Percentiles rank a stretch among this genome's conserved stretches.
Evolutionary conservation across 2,888 invertebrate species (phyloP).

Genomic region (Gymnosoma rotundatum): DNA sequence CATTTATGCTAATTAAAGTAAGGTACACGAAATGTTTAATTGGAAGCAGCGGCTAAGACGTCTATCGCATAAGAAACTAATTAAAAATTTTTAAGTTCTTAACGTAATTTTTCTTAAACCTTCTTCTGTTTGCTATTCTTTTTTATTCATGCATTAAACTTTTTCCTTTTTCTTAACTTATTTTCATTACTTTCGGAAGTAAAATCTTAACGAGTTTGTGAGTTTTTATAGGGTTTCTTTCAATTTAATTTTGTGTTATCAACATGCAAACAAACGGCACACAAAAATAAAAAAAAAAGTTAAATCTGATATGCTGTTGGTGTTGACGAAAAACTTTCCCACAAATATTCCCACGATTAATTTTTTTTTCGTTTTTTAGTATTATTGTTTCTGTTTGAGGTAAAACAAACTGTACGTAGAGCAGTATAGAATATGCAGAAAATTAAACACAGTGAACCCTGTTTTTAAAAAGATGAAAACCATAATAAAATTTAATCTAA

Average conservation of each 20-base stretch:
- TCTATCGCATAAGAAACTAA: slow-evolving; percentile 70
- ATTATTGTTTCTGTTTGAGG: slow-evolving; percentile 27
- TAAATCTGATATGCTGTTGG: slow-evolving; percentile 61
- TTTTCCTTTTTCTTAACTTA: slow-evolving; percentile 36
- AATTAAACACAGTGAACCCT: background rate
- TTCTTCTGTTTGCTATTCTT: slow-evolving; percentile 33
- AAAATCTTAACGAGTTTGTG: slow-evolving; percentile 64
- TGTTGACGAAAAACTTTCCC: slow-evolving; percentile 65
- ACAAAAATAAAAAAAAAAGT: background rate
- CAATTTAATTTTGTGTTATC: slow-evolving; percentile 48
- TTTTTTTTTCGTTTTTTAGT: slow-evolving; percentile 6
- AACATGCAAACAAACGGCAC: slow-evolving; percentile 50
- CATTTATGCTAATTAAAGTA: background rate
- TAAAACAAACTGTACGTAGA: slow-evolving; percentile 36
- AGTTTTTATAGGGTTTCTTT: slow-evolving; percentile 29
- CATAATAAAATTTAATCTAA: too few relatives aligned
- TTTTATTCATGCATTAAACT: slow-evolving; percentile 29
- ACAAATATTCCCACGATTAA: slow-evolving; percentile 48
- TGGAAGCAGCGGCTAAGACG: slow-evolving; percentile 53
- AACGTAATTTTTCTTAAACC: slow-evolving; percentile 42
- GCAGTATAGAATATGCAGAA: background rate
- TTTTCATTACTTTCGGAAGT: slow-evolving; percentile 48
- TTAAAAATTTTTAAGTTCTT: slow-evolving; percentile 69
- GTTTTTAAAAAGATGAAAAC: too few relatives aligned
- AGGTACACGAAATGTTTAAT: slow-evolving; percentile 42